Evolutionary conservation across 2,888 invertebrate species (phyloP).

Genomic region (Drosophila testacea): DNA sequence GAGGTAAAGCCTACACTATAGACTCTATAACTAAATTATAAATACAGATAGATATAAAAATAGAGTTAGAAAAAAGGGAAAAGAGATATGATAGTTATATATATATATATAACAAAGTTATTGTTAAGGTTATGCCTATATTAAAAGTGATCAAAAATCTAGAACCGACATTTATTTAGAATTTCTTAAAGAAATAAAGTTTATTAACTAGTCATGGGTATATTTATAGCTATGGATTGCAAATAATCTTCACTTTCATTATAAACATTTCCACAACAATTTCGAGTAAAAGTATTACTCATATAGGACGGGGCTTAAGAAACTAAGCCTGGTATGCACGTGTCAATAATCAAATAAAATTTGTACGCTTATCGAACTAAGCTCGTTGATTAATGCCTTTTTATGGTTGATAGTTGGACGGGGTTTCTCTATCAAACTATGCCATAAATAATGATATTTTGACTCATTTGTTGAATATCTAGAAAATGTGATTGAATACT

Average conservation of each 20-base stretch:
- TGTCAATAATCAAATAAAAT: constrained; percentile 28
- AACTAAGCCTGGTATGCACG: constrained; percentile 24
- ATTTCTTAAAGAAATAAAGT: too few species aligned
- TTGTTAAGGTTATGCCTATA: not conserved
- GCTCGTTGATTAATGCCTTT: constrained; percentile 13
- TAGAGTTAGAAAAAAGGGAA: too few species aligned
- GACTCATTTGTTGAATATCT: constrained; percentile 7
- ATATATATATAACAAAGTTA: too few species aligned
- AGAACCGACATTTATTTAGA: too few species aligned
- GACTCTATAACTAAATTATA: too few species aligned
- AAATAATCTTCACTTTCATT: not conserved
- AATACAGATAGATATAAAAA: too few species aligned
- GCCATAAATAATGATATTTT: constrained; percentile 5
- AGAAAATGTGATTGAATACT: constrained; percentile 12
- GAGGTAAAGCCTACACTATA: too few species aligned
- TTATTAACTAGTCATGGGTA: not conserved
- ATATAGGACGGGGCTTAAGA: constrained; percentile 2
- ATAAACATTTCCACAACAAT: not conserved
- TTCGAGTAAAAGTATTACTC: constrained; percentile 22
- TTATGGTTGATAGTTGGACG: not conserved
- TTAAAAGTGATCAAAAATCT: too few species aligned
- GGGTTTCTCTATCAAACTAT: not conserved
- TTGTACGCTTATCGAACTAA: constrained; percentile 16
- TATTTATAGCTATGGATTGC: not conserved
- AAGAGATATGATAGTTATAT: too few species aligned